Evolutionary conservation across 2,888 invertebrate species (phyloP).

Genomic region (Helicoverpa assulta): DNA sequence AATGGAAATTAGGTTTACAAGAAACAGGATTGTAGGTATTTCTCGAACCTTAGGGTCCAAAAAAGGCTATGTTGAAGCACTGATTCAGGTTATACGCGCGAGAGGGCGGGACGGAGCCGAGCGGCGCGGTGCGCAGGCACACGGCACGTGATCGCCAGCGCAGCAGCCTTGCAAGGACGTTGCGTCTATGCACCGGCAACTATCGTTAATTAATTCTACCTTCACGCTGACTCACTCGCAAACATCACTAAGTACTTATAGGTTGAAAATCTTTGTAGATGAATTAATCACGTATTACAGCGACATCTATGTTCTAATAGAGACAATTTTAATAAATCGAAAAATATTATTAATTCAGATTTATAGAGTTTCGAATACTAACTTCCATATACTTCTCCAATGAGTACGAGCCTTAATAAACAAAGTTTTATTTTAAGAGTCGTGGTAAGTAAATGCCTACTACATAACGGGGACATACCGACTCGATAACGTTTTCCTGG

Average conservation of each 20-base stretch:
- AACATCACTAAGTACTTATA: slow-evolving; percentile 46
- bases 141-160: slow-evolving; percentile 77
- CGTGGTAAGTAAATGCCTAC: background rate
- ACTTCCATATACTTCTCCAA: background rate
- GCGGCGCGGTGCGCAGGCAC: slow-evolving; percentile 62
- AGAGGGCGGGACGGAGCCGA: slow-evolving; percentile 53
- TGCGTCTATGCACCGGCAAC: slow-evolving; percentile 83
- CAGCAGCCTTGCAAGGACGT: slow-evolving; percentile 89
- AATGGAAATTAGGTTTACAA: background rate
- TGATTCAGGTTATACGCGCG: slow-evolving; percentile 59
- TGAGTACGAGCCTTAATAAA: background rate
- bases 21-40: slow-evolving; percentile 13
- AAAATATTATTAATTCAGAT: background rate
- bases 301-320: slow-evolving; percentile 48
- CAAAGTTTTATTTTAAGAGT: slow-evolving; percentile 11
- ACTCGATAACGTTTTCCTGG: slow-evolving; percentile 58
- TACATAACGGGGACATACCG: slow-evolving; percentile 19
- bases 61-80: slow-evolving; percentile 30
- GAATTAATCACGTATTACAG: slow-evolving; percentile 31
- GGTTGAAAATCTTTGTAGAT: slow-evolving; percentile 46
- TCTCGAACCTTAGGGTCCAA: slow-evolving; percentile 15
- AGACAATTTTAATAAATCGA: background rate
- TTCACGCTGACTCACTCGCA: slow-evolving; percentile 82
- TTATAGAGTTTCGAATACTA: background rate
- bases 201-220: slow-evolving; percentile 87